phyloP scores from a whole-genome alignment of 2,113 vertebrate species.

The Periophthalmodon schlosseri region DNA sequence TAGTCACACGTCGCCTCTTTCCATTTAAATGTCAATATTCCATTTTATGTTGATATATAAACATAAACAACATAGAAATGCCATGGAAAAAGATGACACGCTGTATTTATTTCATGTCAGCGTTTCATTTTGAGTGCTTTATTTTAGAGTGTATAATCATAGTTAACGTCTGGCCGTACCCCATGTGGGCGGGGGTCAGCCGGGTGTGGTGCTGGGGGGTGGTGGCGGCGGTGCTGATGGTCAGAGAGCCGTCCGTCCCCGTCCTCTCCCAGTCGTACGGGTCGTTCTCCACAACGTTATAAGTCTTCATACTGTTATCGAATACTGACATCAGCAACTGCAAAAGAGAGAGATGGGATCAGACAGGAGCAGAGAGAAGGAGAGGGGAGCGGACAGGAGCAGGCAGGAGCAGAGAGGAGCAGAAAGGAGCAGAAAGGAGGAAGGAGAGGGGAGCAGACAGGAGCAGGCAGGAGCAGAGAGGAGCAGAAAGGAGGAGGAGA shows the following conservation, averaged over 20 bases:
- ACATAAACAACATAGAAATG: no score
- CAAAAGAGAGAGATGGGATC: background rate
- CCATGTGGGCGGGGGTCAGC: slow-evolving; percentile 92
- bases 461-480: no score
- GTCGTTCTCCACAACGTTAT: slow-evolving; percentile 93
- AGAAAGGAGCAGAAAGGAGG: background rate
- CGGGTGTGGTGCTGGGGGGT: slow-evolving; percentile 95
- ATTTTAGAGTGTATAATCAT: background rate
- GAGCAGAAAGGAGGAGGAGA: no score
- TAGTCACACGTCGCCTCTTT: no score
- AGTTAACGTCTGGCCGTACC: slow-evolving; percentile 72
- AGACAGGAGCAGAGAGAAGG: background rate
- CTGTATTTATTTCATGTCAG: no score
- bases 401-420: background rate
- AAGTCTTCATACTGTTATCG: slow-evolving; percentile 95
- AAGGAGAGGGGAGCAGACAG: no score
- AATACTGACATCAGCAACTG: slow-evolving; percentile 97
- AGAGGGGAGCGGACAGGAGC: no score
- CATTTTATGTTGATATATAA: no score
- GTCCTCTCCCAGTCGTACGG: slow-evolving; percentile 97
- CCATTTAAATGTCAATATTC: no score
- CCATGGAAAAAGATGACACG: no score
- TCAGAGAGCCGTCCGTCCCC: slow-evolving; percentile 86
- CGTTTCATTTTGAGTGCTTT: background rate
- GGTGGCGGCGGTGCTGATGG: slow-evolving; percentile 85